Evolutionary conservation across 92 coral and sea anemone genomes (phyloP).

Genomic region (Phenganax marumi): DNA sequence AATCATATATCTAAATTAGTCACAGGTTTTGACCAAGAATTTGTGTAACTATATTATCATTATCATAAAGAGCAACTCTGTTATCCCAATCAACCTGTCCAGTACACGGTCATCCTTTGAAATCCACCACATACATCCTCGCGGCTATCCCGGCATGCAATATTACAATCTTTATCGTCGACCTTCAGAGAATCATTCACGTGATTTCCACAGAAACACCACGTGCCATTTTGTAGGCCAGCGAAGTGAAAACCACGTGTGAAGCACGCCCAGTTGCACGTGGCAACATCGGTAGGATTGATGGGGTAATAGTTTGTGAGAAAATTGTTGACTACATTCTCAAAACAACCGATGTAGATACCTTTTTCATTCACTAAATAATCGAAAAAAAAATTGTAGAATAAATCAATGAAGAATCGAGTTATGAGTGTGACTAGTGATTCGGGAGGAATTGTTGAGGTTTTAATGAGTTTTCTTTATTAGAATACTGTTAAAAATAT

Average conservation of each 20-base stretch:
- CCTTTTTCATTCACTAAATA: slow-evolving; percentile 44
- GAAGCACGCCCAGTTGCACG: slow-evolving; percentile 48
- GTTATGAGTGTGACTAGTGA: too few relatives aligned
- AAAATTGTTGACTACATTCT: slow-evolving; percentile 34
- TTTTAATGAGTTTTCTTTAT: too few relatives aligned
- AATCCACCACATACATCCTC: slow-evolving; percentile 87
- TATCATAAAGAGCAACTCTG: not conserved
- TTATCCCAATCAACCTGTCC: slow-evolving; percentile 69
- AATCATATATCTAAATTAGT: not conserved
- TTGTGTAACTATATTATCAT: slow-evolving; percentile 11
- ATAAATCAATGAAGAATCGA: not conserved
- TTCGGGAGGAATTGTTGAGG: too few relatives aligned
- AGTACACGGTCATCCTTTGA: slow-evolving; percentile 73
- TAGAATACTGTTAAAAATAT: too few relatives aligned
- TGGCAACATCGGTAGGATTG: slow-evolving; percentile 41
- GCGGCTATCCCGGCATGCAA: slow-evolving; percentile 55
- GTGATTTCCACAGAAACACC: slow-evolving; percentile 47
- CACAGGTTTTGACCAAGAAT: too few relatives aligned
- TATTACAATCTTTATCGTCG: slow-evolving; percentile 38
- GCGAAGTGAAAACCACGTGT: slow-evolving; percentile 45
- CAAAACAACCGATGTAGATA: slow-evolving; percentile 42
- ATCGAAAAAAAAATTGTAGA: not conserved
- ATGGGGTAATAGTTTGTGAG: slow-evolving; percentile 37
- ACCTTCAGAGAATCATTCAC: slow-evolving; percentile 40
- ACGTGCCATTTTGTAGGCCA: slow-evolving; percentile 40